phyloP scores from a whole-genome alignment of 2,113 vertebrate species.

The Ptilonorhynchus violaceus region DNA sequence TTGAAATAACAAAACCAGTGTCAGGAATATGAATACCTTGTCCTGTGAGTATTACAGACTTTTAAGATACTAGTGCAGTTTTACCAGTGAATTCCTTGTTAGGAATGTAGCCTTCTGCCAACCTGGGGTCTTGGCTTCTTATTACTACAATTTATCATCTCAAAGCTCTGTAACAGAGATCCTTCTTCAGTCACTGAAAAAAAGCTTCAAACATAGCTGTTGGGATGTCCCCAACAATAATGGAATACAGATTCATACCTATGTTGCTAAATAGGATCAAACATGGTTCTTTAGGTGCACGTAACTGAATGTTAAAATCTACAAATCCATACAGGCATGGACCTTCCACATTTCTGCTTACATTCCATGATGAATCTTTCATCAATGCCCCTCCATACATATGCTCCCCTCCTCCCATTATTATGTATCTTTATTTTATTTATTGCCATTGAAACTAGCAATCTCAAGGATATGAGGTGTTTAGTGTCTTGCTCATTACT shows the following conservation, averaged over 20 bases:
- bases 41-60: neutral
- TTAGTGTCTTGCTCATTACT: slow-evolving; percentile 15
- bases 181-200: neutral
- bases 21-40: neutral
- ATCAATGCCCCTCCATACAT: neutral
- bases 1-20: neutral
- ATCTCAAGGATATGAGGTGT: neutral
- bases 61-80: neutral
- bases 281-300: neutral
- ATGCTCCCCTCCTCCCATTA: neutral
- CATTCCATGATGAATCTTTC: fast-evolving
- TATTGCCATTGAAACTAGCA: neutral
- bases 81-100: neutral
- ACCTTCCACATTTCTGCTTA: neutral
- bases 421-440: neutral
- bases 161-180: neutral
- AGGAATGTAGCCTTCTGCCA: neutral
- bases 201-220: neutral
- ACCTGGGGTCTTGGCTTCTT: neutral
- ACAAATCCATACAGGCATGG: neutral
- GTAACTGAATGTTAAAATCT: neutral
- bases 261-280: neutral
- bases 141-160: neutral
- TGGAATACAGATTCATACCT: neutral
- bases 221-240: neutral